A percentile compares a stretch with the other conserved stretches of the same genome.
Evolutionary conservation across 2,797 vertebrate genomes (phyloP).

Genomic region (Fistularia commersonii): DNA sequence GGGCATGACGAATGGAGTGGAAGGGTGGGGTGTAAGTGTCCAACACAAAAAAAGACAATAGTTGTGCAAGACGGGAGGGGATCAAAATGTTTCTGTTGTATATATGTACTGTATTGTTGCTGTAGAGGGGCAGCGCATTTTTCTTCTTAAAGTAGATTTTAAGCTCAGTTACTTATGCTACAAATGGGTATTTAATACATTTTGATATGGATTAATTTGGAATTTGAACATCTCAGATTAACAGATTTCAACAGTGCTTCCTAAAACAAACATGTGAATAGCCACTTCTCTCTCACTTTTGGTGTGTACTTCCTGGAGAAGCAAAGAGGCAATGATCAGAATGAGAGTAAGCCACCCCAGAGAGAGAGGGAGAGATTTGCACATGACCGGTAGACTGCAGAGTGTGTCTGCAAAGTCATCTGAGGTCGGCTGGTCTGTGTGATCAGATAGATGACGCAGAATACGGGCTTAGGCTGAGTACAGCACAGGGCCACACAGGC

Average conservation of each 20-base stretch:
- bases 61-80: conserved; percentile 19
- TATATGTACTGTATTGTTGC: neutral
- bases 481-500: conserved; percentile 24
- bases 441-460: conserved; percentile 59
- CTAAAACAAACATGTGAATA: neutral
- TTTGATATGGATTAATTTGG: neutral
- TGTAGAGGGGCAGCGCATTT: conserved; percentile 19
- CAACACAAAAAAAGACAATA: conserved; percentile 9
- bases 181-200: conserved; percentile 1
- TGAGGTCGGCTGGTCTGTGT: conserved; percentile 64
- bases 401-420: conserved; percentile 75
- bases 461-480: conserved; percentile 35
- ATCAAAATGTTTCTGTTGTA: no score
- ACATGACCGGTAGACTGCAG: conserved; percentile 66
- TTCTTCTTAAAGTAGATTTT: conserved; percentile 35
- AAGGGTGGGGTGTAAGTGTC: conserved; percentile 19
- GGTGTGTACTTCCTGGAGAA: conserved; percentile 36
- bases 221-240: conserved; percentile 2
- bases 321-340: conserved; percentile 45
- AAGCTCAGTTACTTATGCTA: conserved; percentile 14
- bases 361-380: conserved; percentile 44
- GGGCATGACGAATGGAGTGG: conserved; percentile 29
- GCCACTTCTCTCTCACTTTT: neutral
- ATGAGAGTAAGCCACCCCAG: conserved; percentile 49
- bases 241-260: neutral